Evolutionary conservation across 2,113 vertebrate genomes (phyloP).

Genomic region (Rhinoptilus africanus): DNA sequence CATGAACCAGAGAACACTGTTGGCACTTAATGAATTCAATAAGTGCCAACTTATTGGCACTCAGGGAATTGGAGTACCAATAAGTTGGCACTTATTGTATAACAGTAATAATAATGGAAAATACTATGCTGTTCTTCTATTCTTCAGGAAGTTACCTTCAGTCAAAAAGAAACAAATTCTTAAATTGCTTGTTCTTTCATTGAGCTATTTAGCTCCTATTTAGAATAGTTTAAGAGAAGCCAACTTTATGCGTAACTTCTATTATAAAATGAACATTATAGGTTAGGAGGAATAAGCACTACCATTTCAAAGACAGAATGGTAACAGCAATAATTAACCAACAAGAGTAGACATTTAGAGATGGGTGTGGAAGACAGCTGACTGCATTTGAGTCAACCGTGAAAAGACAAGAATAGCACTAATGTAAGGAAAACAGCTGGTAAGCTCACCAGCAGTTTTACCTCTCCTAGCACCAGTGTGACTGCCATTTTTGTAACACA

Average conservation of each 20-base stretch:
- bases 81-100: neutral
- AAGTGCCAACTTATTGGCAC: neutral
- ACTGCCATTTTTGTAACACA: neutral
- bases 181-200: neutral
- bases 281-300: neutral
- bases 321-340: neutral
- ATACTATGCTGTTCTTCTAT: neutral
- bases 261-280: neutral
- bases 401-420: neutral
- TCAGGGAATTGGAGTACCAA: neutral
- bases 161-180: neutral
- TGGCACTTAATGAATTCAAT: neutral
- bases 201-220: neutral
- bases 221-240: neutral
- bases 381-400: neutral
- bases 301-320: neutral
- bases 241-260: neutral
- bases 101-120: constrained; percentile 1
- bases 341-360: neutral
- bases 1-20: neutral
- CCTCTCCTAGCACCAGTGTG: neutral
- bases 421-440: neutral
- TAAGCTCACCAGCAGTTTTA: neutral
- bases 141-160: neutral
- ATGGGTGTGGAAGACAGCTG: neutral